Conservation (phyloP, 2,888 invertebrate species). For the Volucella inflata region DNA sequence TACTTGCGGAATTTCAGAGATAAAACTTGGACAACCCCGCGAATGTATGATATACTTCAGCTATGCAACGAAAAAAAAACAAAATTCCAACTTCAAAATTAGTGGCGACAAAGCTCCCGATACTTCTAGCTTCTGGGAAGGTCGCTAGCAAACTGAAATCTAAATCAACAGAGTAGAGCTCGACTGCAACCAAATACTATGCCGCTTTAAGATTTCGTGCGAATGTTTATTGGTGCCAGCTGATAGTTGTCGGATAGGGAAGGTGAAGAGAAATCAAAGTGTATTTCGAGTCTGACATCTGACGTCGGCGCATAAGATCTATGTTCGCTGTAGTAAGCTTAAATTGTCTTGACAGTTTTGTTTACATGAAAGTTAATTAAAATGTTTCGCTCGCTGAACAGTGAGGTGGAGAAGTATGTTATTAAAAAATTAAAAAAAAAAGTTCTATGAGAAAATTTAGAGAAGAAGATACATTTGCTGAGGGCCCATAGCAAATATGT, state of each 20-base stretch:
- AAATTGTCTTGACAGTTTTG: too few species aligned
- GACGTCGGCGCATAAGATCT: constrained; percentile 10
- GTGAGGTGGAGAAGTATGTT: too few species aligned
- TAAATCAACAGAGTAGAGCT: constrained; percentile 3
- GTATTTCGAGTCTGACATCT: background rate
- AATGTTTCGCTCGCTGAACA: too few species aligned
- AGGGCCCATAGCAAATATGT: too few species aligned
- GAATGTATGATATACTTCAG: too few species aligned
- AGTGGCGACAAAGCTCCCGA: background rate
- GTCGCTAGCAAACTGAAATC: background rate
- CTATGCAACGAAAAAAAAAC: too few species aligned
- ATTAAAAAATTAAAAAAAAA: too few species aligned
- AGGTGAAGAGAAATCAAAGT: constrained; percentile 15
- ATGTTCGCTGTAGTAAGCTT: too few species aligned
- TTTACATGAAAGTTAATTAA: too few species aligned
- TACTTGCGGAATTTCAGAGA: background rate
- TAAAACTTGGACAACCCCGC: background rate
- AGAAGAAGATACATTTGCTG: too few species aligned
- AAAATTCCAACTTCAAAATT: too few species aligned
- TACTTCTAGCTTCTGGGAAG: background rate
- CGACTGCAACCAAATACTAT: background rate
- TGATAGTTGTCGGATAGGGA: background rate
- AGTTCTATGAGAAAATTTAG: too few species aligned
- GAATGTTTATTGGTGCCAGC: constrained; percentile 4
- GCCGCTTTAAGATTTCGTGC: background rate